These are phyloP conservation scores for Nycticryphes semicollaris DNA, from an alignment of 2,113 vertebrate genomes.

Conservation along the genomic window DNA sequence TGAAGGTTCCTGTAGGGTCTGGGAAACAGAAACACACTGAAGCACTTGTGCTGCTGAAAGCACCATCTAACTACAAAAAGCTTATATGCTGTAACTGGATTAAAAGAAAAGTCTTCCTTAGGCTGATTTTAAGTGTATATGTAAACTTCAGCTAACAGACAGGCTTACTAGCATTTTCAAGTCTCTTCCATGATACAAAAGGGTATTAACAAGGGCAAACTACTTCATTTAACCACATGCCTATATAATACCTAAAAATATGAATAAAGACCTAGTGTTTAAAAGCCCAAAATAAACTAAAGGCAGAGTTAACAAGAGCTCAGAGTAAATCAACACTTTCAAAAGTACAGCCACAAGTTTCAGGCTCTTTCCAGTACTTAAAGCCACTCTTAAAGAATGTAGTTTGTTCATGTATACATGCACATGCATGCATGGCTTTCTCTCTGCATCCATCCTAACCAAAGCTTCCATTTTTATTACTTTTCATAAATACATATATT, in stretches of 20 bases:
- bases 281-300: not conserved
- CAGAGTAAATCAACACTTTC: not conserved
- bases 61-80: not conserved
- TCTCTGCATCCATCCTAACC: too few species aligned
- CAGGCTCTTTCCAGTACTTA: not conserved
- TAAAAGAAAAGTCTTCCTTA: not conserved
- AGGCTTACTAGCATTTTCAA: not conserved
- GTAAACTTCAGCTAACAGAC: not conserved
- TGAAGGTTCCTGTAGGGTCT: rapidly evolving
- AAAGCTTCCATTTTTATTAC: not conserved
- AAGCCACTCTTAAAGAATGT: not conserved
- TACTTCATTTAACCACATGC: not conserved
- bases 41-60: not conserved
- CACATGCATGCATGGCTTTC: rapidly evolving
- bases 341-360: not conserved
- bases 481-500: not conserved
- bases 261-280: not conserved
- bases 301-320: not conserved
- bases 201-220: not conserved
- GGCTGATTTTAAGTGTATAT: not conserved
- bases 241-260: not conserved
- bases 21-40: not conserved
- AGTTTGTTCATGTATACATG: rapidly evolving
- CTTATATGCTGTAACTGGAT: not conserved
- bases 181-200: not conserved